These are phyloP conservation scores for Myripristis murdjan DNA, from an alignment of 2,797 vertebrate species.

Conservation along the genomic window DNA sequence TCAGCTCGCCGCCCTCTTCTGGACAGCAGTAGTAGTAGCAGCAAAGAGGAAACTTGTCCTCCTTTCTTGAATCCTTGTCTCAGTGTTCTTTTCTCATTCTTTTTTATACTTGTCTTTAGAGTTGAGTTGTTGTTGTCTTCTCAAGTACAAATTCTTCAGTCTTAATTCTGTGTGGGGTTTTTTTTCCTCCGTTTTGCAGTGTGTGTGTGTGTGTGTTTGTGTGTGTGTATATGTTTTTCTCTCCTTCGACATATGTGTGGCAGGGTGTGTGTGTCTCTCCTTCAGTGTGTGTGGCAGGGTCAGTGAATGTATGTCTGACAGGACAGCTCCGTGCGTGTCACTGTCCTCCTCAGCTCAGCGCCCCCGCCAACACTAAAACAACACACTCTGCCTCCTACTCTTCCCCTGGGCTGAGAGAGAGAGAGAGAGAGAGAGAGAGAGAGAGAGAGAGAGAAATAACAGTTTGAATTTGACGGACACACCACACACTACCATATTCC, in stretches of 20 bases:
- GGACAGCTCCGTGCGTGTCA: slow-evolving; percentile 55
- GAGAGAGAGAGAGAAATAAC: slow-evolving; percentile 11
- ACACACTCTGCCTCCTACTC: slow-evolving; percentile 86
- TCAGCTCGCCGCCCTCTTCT: slow-evolving; percentile 64
- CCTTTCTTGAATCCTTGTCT: slow-evolving; percentile 58
- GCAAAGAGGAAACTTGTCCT: slow-evolving; percentile 67
- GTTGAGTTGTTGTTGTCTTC: slow-evolving; percentile 28
- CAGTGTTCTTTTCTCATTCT: slow-evolving; percentile 24
- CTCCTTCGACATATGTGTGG: slow-evolving; percentile 39
- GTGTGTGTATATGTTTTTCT: slow-evolving; percentile 2
- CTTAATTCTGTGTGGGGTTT: slow-evolving; percentile 51
- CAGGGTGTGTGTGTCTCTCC: slow-evolving; percentile 49
- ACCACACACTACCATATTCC: slow-evolving; percentile 23
- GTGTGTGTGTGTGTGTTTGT: background rate
- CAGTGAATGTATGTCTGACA: slow-evolving; percentile 65
- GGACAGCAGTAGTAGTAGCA: slow-evolving; percentile 76
- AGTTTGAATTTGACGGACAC: slow-evolving; percentile 9
- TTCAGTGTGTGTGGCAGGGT: slow-evolving; percentile 66
- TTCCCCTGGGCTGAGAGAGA: slow-evolving; percentile 83
- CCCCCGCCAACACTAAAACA: slow-evolving; percentile 79
- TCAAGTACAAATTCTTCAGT: slow-evolving; percentile 60
- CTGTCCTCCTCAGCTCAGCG: slow-evolving; percentile 68
- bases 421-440: slow-evolving; percentile 31
- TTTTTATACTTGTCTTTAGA: slow-evolving; percentile 42
- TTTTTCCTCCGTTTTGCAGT: slow-evolving; percentile 39